Evolutionary conservation across 2,888 invertebrate genomes (phyloP), one percentile per base, ranked within the genome.

Genomic region (Ophion slaviceki): DNA sequence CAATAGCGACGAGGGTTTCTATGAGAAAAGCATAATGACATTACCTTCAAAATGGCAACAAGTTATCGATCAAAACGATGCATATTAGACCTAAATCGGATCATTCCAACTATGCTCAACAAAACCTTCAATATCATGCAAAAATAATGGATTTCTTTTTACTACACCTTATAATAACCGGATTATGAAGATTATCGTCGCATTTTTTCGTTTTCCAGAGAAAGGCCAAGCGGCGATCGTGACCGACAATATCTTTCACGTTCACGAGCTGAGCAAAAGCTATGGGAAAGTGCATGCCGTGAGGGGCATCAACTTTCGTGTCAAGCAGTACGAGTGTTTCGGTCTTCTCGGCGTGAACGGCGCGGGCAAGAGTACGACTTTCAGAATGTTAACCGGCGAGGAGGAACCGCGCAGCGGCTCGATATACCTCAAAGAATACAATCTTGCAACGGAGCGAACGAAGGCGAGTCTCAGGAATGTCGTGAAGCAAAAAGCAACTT

Each of bases 311-410:
- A 96, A 93, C 91, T 92, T 96, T 91, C 97, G 96, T 70, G 96
- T 97, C 0, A 96, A 95, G 77, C 95, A 96, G 84, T 95, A 95
- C 11, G 98, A 98, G 94, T 97, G 97, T 91, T 98, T 98, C 90
- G 98, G 98, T 1, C 93, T 98, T 62, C 94, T 98, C 72, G 97
- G 98, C 0, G 96, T 97, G 0, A 98, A 98, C 92, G 98, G 98
- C 11, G 98, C 98, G 2, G 98, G 98, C 0, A 98, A 98, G 94
- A 98, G 97, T 0, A 96, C 97, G 0, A 98, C 98, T 0, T 99
- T 99, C 93, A 97, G 97, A 94, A 98, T 98, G 97, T 94, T 98
- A 90, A 98, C 98, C 72, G 98, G 98, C 0, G 98, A 98, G 91
- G 96, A 96, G 90, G 93, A 91, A 36, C 90, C 93, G 2, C 87